Evolutionary conservation across 2,797 vertebrate species (phyloP).

Genomic region (Eulemur coronatus): DNA sequence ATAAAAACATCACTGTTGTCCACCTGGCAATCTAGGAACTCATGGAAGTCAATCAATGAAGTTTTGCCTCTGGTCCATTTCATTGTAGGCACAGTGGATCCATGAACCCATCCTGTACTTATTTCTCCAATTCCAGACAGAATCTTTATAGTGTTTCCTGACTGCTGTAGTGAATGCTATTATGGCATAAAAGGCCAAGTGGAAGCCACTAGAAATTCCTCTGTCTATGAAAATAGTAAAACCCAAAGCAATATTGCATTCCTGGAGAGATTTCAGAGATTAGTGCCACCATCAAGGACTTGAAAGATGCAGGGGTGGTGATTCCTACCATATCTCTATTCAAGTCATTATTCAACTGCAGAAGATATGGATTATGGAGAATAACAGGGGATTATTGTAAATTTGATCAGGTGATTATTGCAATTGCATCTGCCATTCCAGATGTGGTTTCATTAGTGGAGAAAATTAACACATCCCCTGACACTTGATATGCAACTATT

Average conservation of each 20-base stretch:
- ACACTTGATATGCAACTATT: neutral
- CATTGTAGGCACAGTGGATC: neutral
- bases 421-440: neutral
- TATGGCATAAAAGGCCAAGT: neutral
- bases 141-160: neutral
- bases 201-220: neutral
- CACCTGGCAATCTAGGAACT: neutral
- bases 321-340: neutral
- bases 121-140: neutral
- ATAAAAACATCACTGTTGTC: neutral
- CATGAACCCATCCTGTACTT: neutral
- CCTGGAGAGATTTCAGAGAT: neutral
- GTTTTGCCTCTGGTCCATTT: neutral
- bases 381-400: neutral
- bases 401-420: neutral
- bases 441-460: neutral
- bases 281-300: neutral
- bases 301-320: neutral
- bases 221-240: neutral
- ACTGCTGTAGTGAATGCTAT: neutral
- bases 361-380: neutral
- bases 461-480: neutral
- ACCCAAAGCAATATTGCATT: neutral
- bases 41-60: neutral
- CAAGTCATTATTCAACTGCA: neutral